Evolutionary conservation across 2,797 vertebrate species (phyloP).

Genomic region (Micromesistius poutassou): DNA sequence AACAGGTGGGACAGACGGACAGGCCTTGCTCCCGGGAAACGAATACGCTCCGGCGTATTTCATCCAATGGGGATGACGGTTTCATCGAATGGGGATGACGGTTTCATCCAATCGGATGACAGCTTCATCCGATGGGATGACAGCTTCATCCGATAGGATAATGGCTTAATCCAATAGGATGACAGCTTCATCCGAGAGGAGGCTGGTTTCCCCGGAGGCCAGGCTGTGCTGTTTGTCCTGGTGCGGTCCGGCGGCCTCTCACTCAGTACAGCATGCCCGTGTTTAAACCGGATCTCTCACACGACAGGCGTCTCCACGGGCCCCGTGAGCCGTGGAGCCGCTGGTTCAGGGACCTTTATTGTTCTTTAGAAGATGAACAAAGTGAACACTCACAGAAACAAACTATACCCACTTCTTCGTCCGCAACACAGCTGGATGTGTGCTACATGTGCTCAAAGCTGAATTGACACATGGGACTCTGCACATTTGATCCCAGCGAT

Average conservation of each 20-base stretch:
- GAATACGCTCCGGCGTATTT: conserved; percentile 19
- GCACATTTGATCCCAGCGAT: conserved; percentile 13
- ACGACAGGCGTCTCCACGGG: background rate
- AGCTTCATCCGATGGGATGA: background rate
- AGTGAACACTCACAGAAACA: background rate
- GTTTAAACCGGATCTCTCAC: conserved; percentile 9
- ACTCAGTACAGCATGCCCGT: conserved; percentile 55
- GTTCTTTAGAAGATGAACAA: background rate
- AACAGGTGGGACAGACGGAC: conserved; percentile 50
- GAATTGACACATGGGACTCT: conserved; percentile 40
- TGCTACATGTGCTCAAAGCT: conserved; percentile 44
- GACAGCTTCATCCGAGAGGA: too few species aligned
- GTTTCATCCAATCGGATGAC: too few species aligned
- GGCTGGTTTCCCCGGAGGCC: conserved; percentile 48
- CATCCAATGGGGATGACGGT: background rate
- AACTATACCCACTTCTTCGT: conserved; percentile 11
- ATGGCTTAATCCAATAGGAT: too few species aligned
- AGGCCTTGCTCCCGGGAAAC: conserved; percentile 58
- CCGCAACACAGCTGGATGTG: conserved; percentile 13
- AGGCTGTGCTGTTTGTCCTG: conserved; percentile 56
- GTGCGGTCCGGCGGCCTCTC: conserved; percentile 52
- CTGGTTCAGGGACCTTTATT: background rate
- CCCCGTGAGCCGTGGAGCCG: background rate
- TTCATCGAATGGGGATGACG: background rate
- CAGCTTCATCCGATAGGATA: background rate